These are phyloP conservation scores for Panopea generosa DNA, from an alignment of 2,888 invertebrate species.

Conservation along the genomic window DNA sequence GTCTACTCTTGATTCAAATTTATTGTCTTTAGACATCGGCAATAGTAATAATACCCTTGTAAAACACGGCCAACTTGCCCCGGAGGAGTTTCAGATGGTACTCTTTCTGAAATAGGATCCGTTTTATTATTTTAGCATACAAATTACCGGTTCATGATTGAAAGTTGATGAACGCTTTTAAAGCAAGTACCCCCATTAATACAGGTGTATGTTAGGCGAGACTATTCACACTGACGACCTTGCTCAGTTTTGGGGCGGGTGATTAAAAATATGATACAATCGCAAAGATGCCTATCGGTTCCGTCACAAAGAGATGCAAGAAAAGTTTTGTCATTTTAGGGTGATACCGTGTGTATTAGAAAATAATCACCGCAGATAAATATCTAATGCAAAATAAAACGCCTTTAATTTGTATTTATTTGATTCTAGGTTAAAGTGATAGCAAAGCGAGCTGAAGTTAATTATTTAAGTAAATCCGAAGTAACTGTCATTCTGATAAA, in stretches of 20 bases:
- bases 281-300: conserved; percentile 14
- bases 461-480: conserved; percentile 10
- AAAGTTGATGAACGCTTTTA: conserved; percentile 18
- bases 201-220: conserved; percentile 11
- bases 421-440: conserved; percentile 21
- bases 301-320: conserved; percentile 6
- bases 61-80: conserved; percentile 6
- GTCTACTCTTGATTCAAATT: neutral
- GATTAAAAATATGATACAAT: conserved; percentile 12
- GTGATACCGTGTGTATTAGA: conserved; percentile 14
- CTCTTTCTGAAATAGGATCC: conserved; percentile 14
- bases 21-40: conserved; percentile 11
- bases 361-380: conserved; percentile 24
- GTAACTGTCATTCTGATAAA: too few species aligned
- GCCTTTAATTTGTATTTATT: conserved; percentile 16
- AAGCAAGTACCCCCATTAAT: neutral
- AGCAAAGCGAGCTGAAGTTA: conserved; percentile 11
- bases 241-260: neutral
- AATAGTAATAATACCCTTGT: conserved; percentile 25
- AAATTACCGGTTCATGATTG: conserved; percentile 14
- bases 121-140: conserved; percentile 20
- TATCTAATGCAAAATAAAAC: conserved; percentile 21
- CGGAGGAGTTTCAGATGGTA: conserved; percentile 4
- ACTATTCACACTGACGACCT: neutral
- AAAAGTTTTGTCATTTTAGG: conserved; percentile 18